Evolutionary conservation across 2,113 vertebrate genomes (phyloP).

Genomic region (Gambusia holbrooki): DNA sequence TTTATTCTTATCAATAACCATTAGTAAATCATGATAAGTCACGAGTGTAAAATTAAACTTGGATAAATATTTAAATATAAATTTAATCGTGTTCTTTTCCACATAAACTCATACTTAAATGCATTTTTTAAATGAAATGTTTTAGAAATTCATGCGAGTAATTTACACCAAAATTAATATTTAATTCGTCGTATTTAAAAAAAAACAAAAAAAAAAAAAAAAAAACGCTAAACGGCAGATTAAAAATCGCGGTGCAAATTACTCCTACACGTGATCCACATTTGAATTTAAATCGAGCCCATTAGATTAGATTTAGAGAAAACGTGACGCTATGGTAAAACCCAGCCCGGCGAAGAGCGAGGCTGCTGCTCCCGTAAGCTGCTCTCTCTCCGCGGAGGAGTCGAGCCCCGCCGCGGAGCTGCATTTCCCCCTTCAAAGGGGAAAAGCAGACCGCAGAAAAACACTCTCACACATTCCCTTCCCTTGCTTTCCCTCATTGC

Average conservation of each 20-base stretch:
- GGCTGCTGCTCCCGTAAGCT: too few relatives aligned
- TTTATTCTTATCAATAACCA: not conserved
- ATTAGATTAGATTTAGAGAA: not conserved
- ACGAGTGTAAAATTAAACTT: not conserved
- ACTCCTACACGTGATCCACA: not conserved
- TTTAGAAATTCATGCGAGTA: not conserved
- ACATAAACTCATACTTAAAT: not conserved
- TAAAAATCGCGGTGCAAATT: not conserved
- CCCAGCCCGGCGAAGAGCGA: not conserved
- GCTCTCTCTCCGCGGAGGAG: not conserved
- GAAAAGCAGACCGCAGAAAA: conserved; percentile 67
- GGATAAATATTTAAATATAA: not conserved
- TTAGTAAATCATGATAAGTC: not conserved
- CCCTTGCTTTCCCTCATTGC: not conserved
- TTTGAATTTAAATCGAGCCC: not conserved
- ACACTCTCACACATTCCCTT: not conserved
- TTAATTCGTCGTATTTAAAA: not conserved
- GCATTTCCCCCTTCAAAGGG: conserved; percentile 71
- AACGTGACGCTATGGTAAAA: not conserved
- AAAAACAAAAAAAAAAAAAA: too few relatives aligned
- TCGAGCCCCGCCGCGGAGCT: conserved; percentile 39
- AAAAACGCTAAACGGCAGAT: too few relatives aligned
- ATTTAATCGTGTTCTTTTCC: not conserved
- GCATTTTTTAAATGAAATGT: not conserved
- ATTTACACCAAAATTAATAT: not conserved